phyloP scores from a whole-genome alignment of 2,888 invertebrate genomes.

The Charanyca ferruginea region DNA sequence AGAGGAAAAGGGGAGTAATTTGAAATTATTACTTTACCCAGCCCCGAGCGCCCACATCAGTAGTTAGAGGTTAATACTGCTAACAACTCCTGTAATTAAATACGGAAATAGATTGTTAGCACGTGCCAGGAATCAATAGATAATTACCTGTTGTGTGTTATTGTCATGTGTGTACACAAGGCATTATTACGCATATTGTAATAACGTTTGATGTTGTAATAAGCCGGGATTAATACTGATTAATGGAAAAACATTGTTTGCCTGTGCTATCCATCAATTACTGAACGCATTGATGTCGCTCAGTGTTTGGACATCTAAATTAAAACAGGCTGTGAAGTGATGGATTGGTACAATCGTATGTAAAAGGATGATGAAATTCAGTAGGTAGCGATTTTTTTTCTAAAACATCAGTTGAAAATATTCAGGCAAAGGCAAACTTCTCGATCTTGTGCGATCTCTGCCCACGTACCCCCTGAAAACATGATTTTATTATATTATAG shows the following conservation, averaged over 20 bases:
- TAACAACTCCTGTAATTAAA: background rate
- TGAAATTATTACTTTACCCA: too few relatives aligned
- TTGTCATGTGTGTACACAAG: conserved; percentile 1
- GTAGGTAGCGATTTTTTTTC: background rate
- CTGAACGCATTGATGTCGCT: conserved; percentile 23
- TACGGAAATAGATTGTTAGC: background rate
- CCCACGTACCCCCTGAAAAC: too few relatives aligned
- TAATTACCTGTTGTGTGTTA: conserved; percentile 19
- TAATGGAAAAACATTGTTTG: conserved; percentile 43
- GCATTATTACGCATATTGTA: background rate
- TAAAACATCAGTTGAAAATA: background rate
- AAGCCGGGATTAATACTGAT: conserved; percentile 35
- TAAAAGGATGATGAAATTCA: background rate
- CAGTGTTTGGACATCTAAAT: conserved; percentile 23
- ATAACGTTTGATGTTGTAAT: conserved; percentile 14
- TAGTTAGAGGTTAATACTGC: too few relatives aligned
- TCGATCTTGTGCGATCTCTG: too few relatives aligned
- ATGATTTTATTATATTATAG: too few relatives aligned
- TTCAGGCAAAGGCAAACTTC: too few relatives aligned
- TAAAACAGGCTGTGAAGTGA: conserved; percentile 9
- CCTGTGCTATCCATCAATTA: conserved; percentile 34
- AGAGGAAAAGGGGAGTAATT: too few relatives aligned
- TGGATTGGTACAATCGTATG: background rate
- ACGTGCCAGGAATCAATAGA: conserved; percentile 14
- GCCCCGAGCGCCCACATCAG: too few relatives aligned